These are phyloP conservation scores for Irena cyanogastra DNA, from an alignment of 2,113 vertebrate species.

Conservation along the genomic window DNA sequence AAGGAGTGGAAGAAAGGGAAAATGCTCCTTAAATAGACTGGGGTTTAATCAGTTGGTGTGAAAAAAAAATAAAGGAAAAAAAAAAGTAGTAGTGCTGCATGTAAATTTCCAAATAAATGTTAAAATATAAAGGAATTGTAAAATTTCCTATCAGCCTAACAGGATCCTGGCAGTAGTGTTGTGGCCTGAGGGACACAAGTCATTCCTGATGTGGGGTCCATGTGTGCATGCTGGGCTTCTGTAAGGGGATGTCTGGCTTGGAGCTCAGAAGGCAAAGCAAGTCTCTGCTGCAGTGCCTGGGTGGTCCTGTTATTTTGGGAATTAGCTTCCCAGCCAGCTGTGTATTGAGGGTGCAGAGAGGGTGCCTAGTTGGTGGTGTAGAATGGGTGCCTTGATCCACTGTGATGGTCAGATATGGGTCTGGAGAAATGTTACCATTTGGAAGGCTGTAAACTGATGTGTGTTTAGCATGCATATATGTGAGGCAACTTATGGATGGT, in stretches of 20 bases:
- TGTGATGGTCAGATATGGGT: background rate
- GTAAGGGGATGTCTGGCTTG: background rate
- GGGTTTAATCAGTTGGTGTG: background rate
- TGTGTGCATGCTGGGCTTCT: background rate
- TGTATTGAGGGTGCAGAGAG: background rate
- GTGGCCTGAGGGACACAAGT: background rate
- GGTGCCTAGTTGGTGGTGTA: background rate
- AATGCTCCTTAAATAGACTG: background rate
- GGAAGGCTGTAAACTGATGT: background rate
- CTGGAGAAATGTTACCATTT: background rate
- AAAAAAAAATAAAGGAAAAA: accelerated
- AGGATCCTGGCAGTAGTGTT: background rate
- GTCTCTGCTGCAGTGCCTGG: background rate
- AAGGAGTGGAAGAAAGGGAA: background rate
- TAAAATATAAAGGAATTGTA: background rate
- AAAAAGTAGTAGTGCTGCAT: background rate
- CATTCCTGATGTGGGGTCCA: background rate
- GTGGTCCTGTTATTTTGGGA: background rate
- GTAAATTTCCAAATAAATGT: background rate
- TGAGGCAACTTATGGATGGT: background rate
- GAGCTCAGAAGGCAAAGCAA: background rate
- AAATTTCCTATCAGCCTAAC: background rate
- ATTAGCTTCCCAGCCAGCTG: background rate
- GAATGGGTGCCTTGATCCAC: background rate
- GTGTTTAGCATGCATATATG: background rate